These are phyloP conservation scores for Ophthalmolycus amberensis DNA, from an alignment of 2,113 vertebrate genomes.

Conservation along the genomic window DNA sequence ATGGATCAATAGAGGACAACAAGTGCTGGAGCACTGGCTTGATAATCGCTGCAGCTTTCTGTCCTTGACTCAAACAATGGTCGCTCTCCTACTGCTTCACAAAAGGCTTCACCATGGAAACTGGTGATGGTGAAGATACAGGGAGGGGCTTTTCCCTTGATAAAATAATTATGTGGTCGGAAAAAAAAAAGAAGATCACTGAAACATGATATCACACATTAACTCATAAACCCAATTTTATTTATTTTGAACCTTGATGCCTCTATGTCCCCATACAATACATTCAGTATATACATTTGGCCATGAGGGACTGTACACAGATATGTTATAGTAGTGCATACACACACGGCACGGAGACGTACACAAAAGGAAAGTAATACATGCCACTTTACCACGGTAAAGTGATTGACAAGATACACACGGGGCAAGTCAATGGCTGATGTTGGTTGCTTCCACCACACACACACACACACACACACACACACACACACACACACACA, in stretches of 20 bases:
- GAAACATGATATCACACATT: constrained; percentile 28
- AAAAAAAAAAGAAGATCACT: neutral
- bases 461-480: constrained; percentile 34
- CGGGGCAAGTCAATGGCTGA: constrained; percentile 70
- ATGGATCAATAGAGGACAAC: constrained; percentile 69
- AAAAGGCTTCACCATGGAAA: constrained; percentile 75
- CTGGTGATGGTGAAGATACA: constrained; percentile 14
- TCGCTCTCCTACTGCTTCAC: constrained; percentile 40
- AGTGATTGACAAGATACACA: constrained; percentile 63
- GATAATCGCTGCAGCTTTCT: constrained; percentile 48
- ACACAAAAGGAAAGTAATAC: constrained; percentile 73
- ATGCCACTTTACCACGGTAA: constrained; percentile 67
- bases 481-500: constrained; percentile 2
- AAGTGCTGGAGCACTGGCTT: constrained; percentile 46
- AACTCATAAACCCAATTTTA: constrained; percentile 82
- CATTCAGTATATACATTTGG: constrained; percentile 89
- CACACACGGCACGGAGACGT: constrained; percentile 75
- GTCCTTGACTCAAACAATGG: constrained; percentile 69
- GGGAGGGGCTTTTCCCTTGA: neutral
- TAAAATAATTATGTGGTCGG: constrained; percentile 20
- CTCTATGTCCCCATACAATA: constrained; percentile 82
- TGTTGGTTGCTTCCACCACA: constrained; percentile 56
- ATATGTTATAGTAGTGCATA: constrained; percentile 84
- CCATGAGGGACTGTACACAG: constrained; percentile 82
- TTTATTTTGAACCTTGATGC: constrained; percentile 80